Percentiles rank a stretch among this genome's conserved stretches.
phyloP scores from a whole-genome alignment of 2,113 vertebrate species.

The Tringa solitaria region DNA sequence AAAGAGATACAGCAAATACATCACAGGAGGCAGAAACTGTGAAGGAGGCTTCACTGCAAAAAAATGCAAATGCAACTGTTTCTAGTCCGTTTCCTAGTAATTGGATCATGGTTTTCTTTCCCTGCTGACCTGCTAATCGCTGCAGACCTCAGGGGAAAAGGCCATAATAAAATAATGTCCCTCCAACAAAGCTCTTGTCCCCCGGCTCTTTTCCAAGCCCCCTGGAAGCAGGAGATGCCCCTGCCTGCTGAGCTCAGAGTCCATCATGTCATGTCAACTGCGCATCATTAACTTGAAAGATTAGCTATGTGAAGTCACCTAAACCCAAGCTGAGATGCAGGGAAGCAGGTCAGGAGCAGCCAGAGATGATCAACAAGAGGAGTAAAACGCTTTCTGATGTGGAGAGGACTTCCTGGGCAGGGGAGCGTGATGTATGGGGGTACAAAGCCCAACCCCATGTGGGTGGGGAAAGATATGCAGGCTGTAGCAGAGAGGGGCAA shows the following conservation, averaged over 20 bases:
- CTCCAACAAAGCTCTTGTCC: not conserved
- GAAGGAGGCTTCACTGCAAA: not conserved
- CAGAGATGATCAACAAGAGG: not conserved
- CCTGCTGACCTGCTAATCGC: not conserved
- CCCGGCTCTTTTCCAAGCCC: not conserved
- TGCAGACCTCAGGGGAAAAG: not conserved
- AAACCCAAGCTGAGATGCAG: not conserved
- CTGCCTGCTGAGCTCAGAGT: not conserved
- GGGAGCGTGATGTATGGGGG: not conserved
- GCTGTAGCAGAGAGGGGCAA: not conserved
- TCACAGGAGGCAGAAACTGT: not conserved
- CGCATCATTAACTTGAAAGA: not conserved
- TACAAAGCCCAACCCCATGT: too few relatives aligned
- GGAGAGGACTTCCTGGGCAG: not conserved
- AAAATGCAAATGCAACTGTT: not conserved
- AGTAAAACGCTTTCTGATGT: rapidly evolving
- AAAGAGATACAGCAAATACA: not conserved
- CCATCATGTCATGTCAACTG: rapidly evolving
- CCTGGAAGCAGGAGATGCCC: not conserved
- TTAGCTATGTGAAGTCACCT: not conserved
- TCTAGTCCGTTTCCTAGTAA: not conserved
- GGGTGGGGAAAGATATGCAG: not conserved
- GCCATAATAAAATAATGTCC: not conserved
- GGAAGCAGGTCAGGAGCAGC: not conserved
- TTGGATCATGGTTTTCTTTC: not conserved